These are phyloP conservation scores for Chymomyza costata DNA, from an alignment of 1,140 invertebrate species.

Conservation along the genomic window DNA sequence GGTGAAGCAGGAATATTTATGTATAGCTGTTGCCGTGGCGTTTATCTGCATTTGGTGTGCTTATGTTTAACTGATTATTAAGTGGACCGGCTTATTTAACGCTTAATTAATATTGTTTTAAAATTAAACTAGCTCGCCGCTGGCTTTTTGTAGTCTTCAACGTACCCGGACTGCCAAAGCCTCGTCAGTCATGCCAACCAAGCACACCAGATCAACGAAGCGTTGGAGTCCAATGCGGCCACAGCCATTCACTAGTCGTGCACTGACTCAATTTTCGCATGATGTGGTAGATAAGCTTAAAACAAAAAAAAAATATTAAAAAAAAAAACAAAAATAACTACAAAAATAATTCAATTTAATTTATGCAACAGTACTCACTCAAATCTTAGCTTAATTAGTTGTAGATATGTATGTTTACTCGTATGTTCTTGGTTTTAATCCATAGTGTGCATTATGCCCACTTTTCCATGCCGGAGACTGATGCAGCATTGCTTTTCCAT, in stretches of 20 bases:
- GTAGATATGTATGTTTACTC: constrained; percentile 38
- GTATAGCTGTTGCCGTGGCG: no score
- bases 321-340: constrained; percentile 1
- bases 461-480: constrained; percentile 57
- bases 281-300: constrained; percentile 40
- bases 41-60: constrained; percentile 8
- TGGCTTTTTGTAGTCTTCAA: constrained; percentile 54
- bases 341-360: constrained; percentile 25
- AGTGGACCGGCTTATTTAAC: constrained; percentile 72
- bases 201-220: constrained; percentile 44
- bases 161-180: background rate
- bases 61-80: constrained; percentile 46
- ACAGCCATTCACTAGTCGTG: constrained; percentile 59
- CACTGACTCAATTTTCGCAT: constrained; percentile 44
- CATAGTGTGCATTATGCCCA: constrained; percentile 39
- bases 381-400: constrained; percentile 50
- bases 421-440: no score
- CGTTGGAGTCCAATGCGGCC: constrained; percentile 41
- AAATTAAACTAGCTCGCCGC: background rate
- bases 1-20: no score
- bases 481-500: constrained; percentile 35
- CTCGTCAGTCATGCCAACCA: no score
- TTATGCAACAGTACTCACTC: constrained; percentile 28
- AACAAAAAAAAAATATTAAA: constrained; percentile 14
- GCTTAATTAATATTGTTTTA: constrained; percentile 50